These are phyloP conservation scores for Rhinogobio ventralis DNA, from an alignment of 2,797 vertebrate species.

Conservation along the genomic window DNA sequence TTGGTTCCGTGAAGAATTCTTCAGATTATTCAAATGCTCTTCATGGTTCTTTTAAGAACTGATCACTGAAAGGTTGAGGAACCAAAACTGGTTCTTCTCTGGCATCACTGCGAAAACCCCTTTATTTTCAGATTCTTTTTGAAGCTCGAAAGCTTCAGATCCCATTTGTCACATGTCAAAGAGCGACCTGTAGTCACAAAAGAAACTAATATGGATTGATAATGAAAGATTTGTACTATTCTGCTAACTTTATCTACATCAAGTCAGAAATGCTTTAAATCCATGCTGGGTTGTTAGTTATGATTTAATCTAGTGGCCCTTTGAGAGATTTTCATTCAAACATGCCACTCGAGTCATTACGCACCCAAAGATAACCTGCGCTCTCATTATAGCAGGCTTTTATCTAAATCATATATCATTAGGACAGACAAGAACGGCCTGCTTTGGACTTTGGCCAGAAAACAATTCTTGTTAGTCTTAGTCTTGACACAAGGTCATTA, in stretches of 20 bases:
- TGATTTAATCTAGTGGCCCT: not conserved
- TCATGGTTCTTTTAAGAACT: too few species aligned
- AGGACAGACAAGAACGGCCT: not conserved
- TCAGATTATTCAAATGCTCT: not conserved
- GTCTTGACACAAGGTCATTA: conserved; percentile 17
- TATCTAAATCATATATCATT: conserved; percentile 54
- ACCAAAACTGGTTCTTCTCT: not conserved
- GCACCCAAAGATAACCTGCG: conserved; percentile 41
- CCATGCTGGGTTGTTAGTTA: not conserved
- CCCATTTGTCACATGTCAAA: not conserved
- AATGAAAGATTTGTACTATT: not conserved
- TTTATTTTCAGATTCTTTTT: not conserved
- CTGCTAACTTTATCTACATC: not conserved
- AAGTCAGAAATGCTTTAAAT: not conserved
- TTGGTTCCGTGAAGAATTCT: not conserved
- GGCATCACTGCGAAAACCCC: not conserved
- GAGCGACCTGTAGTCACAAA: not conserved
- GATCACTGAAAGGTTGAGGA: not conserved
- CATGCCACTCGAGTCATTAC: conserved; percentile 32
- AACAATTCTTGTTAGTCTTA: not conserved
- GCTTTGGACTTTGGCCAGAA: conserved; percentile 57
- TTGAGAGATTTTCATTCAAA: conserved; percentile 9
- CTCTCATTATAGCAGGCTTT: conserved; percentile 5
- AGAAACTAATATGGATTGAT: not conserved
- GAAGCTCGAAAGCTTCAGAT: not conserved